Conservation (phyloP, 2,888 invertebrate genomes). For the Phengaris arion region DNA sequence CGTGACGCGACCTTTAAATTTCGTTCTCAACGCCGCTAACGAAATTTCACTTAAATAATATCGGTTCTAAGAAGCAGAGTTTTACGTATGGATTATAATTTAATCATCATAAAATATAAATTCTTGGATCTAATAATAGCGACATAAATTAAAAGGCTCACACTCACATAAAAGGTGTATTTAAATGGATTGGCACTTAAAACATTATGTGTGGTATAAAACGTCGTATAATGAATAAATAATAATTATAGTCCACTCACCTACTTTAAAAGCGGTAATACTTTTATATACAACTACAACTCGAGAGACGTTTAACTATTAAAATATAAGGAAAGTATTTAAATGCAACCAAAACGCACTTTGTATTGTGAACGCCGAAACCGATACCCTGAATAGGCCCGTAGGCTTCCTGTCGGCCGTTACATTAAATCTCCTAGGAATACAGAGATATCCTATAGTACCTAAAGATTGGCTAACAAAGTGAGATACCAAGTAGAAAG, state of each 20-base stretch:
- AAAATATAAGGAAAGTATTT: no score
- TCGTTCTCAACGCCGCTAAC: no score
- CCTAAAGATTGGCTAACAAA: not conserved
- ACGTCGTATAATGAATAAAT: conserved; percentile 3
- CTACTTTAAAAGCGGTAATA: not conserved
- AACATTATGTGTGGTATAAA: not conserved
- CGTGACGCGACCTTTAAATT: no score
- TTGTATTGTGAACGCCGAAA: no score
- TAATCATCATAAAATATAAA: not conserved
- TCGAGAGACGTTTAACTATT: no score
- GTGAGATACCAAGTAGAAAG: not conserved
- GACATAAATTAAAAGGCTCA: not conserved
- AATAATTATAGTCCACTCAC: conserved; percentile 6
- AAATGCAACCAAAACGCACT: no score
- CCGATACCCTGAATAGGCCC: no score
- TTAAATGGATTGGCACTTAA: not conserved
- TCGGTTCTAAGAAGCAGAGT: not conserved
- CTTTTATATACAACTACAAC: no score
- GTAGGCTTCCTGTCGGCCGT: no score
- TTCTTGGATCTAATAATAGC: not conserved
- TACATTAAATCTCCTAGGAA: no score
- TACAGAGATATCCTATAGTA: not conserved
- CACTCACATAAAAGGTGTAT: not conserved
- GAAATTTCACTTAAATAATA: no score
- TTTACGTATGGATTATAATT: not conserved